A percentile compares a stretch with the other conserved stretches of the same genome.
Evolutionary conservation across 2,888 invertebrate genomes (phyloP).

Genomic region (Harpalus rufipes): DNA sequence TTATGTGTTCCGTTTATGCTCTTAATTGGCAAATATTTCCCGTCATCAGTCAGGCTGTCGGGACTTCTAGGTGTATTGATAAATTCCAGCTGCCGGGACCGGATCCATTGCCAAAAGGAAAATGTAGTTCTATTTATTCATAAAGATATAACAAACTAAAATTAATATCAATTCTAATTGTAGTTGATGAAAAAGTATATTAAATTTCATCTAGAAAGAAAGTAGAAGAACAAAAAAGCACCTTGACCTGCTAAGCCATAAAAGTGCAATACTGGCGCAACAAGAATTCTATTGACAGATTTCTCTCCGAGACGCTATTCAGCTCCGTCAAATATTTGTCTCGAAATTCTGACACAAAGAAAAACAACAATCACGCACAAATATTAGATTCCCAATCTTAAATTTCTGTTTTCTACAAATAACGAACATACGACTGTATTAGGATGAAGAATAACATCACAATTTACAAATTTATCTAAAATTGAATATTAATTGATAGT

Average conservation of each 20-base stretch:
- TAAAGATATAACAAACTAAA: neutral
- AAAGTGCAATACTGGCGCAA: constrained; percentile 38
- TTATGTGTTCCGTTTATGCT: no score
- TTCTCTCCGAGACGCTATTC: constrained; percentile 20
- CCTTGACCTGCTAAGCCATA: constrained; percentile 43
- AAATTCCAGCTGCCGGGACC: no score
- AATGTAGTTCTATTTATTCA: no score
- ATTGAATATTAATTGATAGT: no score
- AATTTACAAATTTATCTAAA: no score
- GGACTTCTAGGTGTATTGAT: no score
- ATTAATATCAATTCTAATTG: neutral
- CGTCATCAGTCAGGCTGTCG: no score
- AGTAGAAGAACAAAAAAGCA: constrained; percentile 5
- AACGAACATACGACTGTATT: no score
- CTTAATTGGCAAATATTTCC: no score
- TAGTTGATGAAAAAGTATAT: neutral
- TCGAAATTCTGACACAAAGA: constrained; percentile 39
- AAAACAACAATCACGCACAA: neutral
- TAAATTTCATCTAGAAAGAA: neutral
- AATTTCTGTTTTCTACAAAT: neutral
- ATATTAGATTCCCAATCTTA: neutral
- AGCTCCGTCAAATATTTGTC: constrained; percentile 18
- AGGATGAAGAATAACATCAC: no score
- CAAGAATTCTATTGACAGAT: constrained; percentile 34
- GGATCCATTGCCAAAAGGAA: no score